Conservation (phyloP, 2,888 invertebrate species). For the Rhagonycha fulva region DNA sequence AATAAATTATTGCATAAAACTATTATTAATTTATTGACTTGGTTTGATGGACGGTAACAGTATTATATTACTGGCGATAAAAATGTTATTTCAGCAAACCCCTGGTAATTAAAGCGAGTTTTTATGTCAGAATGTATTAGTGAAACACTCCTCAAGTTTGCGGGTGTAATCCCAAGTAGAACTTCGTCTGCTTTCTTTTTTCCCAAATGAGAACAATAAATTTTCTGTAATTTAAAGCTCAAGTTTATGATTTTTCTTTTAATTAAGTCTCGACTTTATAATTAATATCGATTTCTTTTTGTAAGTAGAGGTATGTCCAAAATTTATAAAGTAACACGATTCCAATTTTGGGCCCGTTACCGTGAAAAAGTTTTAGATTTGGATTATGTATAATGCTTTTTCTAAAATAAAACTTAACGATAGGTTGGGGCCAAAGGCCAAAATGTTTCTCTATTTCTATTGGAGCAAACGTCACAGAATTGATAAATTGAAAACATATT, state of each 20-base stretch:
- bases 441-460: not conserved
- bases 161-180: constrained; percentile 13
- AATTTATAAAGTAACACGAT: not conserved
- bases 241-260: not conserved
- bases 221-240: not conserved
- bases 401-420: not conserved
- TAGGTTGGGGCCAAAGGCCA: not conserved
- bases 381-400: not conserved
- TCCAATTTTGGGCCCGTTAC: not conserved
- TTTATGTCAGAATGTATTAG: constrained; percentile 30
- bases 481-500: not conserved
- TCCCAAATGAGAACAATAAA: not conserved
- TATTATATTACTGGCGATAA: constrained; percentile 26
- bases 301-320: no score
- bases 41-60: constrained; percentile 7
- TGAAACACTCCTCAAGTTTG: constrained; percentile 33
- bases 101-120: constrained; percentile 33
- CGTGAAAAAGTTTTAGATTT: not conserved
- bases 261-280: not conserved
- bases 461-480: not conserved
- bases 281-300: not conserved
- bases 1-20: not conserved
- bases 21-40: not conserved
- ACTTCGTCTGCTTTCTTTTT: not conserved
- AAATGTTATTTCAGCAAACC: constrained; percentile 34